These are phyloP conservation scores for Spodoptera frugiperda DNA, from an alignment of 1,140 invertebrate species.

Conservation along the genomic window DNA sequence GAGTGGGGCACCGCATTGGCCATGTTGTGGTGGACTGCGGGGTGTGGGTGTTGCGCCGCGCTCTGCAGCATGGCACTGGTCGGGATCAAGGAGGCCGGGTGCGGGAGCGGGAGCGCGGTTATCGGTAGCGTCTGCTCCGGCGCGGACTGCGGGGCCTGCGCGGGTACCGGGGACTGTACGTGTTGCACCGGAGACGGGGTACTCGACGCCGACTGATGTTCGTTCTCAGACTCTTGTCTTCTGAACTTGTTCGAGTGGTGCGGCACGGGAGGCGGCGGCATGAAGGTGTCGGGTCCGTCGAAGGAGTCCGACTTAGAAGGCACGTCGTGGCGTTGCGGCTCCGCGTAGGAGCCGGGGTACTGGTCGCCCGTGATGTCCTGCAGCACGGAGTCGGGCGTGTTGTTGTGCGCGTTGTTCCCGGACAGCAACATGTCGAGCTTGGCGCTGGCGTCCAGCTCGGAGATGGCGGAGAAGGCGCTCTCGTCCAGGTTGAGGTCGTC, in stretches of 20 bases:
- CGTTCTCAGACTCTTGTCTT: not conserved
- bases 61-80: not conserved
- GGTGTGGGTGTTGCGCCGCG: too few relatives aligned
- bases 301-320: conserved; percentile 81
- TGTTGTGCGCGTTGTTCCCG: conserved; percentile 55
- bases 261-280: conserved; percentile 79
- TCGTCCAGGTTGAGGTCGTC: conserved; percentile 86
- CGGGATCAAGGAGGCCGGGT: not conserved
- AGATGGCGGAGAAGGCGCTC: conserved; percentile 74
- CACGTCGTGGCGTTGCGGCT: conserved; percentile 69
- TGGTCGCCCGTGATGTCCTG: conserved; percentile 74
- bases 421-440: conserved; percentile 74
- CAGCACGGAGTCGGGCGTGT: conserved; percentile 68
- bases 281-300: conserved; percentile 85
- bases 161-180: not conserved
- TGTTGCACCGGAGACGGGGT: not conserved
- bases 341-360: conserved; percentile 61
- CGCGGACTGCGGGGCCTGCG: not conserved
- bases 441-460: conserved; percentile 84
- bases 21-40: not conserved
- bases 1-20: not conserved
- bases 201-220: conserved; percentile 21
- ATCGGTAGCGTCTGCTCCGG: not conserved
- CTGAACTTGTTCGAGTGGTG: conserved; percentile 56
- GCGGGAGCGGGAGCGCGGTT: not conserved